Evolutionary conservation across 2,113 vertebrate genomes (phyloP), one percentile per base, ranked within the genome.

Genomic region (Myrmecobius fasciatus): DNA sequence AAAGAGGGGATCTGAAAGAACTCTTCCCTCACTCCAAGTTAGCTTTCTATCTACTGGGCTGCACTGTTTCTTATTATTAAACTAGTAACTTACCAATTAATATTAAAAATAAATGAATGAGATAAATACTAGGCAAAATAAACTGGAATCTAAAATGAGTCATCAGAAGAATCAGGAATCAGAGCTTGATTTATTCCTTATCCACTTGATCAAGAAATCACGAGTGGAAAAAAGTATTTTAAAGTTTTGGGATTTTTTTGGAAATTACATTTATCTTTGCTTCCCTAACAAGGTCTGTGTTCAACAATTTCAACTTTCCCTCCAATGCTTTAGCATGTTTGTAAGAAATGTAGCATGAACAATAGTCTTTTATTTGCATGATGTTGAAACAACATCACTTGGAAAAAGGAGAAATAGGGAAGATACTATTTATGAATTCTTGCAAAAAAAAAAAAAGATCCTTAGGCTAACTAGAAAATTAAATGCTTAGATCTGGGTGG

Each of bases 301-400:
- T 89, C 90, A 26, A 7, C 25, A 88, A 89, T 94, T 54, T 52
- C 49, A 47, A 92, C 90, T 91, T 94, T 26, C 89, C 43, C 49
- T 94, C 92, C 83, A 93, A 88, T 48, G 36, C 46, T 48, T 92
- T n/a, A 67, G 43, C n/a, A 25, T 96, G 53, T 91, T 96, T 94
- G 93, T 0, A 93, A n/a, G 54, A 96, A 94, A 3, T 51, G 54
- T 4, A 94, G 36, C 31, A 54, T 92, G n/a, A 94, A 49, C 91
- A 75, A 95, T 94, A 95, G 46, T 28, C 17, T 94, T 51, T 90
- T 52, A 94, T 53, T 51, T 91, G 90, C 11, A 92, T 95, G 54
- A 60, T 60, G 17, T 92, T 90, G 89, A 25, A 95, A 89, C 49
- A 94, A 12, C 8, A 52, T 92, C 31, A 47, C 8, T 54, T 94